These are phyloP conservation scores for Baryphthengus martii DNA, from an alignment of 2,113 vertebrate species.

Conservation along the genomic window DNA sequence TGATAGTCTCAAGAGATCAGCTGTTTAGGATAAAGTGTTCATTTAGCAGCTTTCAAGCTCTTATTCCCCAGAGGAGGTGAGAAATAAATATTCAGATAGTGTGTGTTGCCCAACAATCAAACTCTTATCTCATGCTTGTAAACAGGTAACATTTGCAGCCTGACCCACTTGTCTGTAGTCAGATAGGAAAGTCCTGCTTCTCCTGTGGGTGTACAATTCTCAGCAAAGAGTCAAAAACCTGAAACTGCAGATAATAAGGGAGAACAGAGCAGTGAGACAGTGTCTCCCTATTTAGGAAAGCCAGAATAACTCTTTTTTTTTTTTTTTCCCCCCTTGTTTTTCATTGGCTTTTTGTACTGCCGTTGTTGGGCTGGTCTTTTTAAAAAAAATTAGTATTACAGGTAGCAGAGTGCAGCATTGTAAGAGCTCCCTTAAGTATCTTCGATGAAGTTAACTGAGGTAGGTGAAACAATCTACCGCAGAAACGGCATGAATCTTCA, in stretches of 20 bases:
- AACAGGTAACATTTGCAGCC: background rate
- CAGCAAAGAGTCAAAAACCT: background rate
- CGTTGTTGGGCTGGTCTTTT: background rate
- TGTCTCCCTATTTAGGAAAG: background rate
- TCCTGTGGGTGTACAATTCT: background rate
- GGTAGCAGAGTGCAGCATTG: fast-evolving
- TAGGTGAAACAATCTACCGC: background rate
- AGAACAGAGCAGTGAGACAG: background rate
- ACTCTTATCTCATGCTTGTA: background rate
- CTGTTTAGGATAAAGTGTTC: background rate
- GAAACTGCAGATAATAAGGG: background rate
- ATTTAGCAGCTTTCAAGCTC: background rate
- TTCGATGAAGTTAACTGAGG: background rate
- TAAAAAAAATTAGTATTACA: background rate
- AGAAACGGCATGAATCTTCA: background rate
- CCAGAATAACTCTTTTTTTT: background rate
- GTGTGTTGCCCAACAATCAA: background rate
- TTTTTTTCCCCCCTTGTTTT: too few species aligned
- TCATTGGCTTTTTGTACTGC: background rate
- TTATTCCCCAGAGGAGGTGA: background rate
- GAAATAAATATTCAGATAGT: background rate
- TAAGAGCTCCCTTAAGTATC: background rate
- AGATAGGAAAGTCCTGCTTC: background rate
- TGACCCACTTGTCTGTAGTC: background rate
- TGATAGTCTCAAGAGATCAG: background rate